Percentiles rank a stretch among this genome's conserved stretches.
Conservation (phyloP, 2,113 vertebrate species). For the Thomomys bottae region DNA sequence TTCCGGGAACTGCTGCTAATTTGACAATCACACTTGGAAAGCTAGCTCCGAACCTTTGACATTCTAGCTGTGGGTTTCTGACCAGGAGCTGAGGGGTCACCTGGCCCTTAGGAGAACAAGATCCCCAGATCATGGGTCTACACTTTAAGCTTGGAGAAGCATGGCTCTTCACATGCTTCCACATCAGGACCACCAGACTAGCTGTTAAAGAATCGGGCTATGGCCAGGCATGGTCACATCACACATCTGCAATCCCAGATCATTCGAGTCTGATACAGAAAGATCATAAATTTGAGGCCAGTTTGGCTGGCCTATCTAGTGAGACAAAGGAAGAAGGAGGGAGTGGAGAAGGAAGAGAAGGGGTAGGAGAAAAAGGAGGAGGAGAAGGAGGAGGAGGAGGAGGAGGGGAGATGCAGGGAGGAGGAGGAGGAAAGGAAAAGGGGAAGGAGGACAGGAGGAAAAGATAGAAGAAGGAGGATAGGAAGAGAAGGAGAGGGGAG, state of each 20-base stretch:
- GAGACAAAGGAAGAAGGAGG: too few species aligned
- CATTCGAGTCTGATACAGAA: not conserved
- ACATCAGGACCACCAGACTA: not conserved
- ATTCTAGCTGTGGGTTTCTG: rapidly evolving
- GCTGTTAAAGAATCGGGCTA: not conserved
- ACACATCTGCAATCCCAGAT: not conserved
- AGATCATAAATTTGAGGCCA: not conserved
- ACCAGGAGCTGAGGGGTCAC: not conserved
- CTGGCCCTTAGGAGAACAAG: not conserved
- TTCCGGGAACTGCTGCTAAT: not conserved
- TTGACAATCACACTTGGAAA: not conserved
- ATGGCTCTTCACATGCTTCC: rapidly evolving
- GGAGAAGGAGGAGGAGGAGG: too few species aligned
- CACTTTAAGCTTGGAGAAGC: not conserved
- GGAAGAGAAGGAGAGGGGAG: too few species aligned
- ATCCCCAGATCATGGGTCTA: rapidly evolving
- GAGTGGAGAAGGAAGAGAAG: not conserved
- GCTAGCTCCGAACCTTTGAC: rapidly evolving
- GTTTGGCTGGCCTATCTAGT: not conserved
- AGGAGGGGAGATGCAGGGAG: too few species aligned
- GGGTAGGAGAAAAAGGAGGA: too few species aligned
- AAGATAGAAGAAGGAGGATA: rapidly evolving
- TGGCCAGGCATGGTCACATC: not conserved
- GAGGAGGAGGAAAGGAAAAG: too few species aligned
- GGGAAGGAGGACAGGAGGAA: rapidly evolving